A percentile compares a stretch with the other conserved stretches of the same genome.
Conservation (phyloP, 2,113 vertebrate genomes). For the Ammodytes marinus region DNA sequence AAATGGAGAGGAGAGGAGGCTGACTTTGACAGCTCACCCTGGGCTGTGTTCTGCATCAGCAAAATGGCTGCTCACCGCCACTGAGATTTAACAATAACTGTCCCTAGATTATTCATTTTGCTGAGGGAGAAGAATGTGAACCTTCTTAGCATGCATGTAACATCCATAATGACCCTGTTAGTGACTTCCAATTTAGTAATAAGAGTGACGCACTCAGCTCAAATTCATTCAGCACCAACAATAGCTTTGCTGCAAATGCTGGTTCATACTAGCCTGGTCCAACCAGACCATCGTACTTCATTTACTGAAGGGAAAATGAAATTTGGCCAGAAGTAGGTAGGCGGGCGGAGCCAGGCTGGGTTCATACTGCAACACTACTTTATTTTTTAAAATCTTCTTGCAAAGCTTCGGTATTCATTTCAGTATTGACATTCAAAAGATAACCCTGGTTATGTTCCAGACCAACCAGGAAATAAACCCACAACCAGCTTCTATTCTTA, state of each 20-base stretch:
- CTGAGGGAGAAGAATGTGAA: neutral
- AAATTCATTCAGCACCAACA: conserved; percentile 3
- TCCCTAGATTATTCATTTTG: conserved; percentile 12
- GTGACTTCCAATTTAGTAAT: neutral
- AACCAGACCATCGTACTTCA: too few relatives aligned
- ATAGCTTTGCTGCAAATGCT: neutral
- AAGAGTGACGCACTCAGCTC: neutral
- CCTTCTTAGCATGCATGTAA: neutral
- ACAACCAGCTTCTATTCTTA: neutral
- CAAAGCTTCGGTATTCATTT: neutral
- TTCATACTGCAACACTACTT: neutral
- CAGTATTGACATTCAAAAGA: conserved; percentile 1
- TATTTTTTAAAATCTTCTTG: conserved; percentile 1
- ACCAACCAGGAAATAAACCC: conserved; percentile 3
- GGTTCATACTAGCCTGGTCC: neutral
- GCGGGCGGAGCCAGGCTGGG: too few relatives aligned
- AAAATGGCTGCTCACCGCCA: conserved; percentile 57
- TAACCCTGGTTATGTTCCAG: neutral
- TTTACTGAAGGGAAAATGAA: too few relatives aligned
- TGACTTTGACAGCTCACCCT: conserved; percentile 65
- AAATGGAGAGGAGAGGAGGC: conserved; percentile 38
- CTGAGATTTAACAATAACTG: neutral
- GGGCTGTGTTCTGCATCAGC: conserved; percentile 59
- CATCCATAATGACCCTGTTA: neutral
- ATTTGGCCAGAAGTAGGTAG: too few relatives aligned